Evolutionary conservation across 2,797 vertebrate species (phyloP), one percentile per base, ranked within the genome.

Genomic region (Lutjanus argentimaculatus): DNA sequence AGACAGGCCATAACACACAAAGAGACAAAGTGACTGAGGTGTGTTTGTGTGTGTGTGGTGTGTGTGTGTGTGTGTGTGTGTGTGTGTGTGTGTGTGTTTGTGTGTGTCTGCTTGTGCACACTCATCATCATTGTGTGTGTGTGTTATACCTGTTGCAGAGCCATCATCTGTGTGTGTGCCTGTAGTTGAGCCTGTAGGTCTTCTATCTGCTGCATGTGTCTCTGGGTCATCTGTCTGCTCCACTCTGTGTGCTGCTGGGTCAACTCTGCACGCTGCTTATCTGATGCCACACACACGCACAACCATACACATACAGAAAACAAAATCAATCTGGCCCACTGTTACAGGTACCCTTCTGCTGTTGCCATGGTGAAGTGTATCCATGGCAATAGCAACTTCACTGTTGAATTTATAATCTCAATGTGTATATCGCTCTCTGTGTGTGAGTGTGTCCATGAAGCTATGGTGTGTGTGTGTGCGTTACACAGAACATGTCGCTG

Each of bases 131-230:
- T 36, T 36, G 71, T 79, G 59, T 63, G 63, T 71, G 79, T 77
- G 21, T 48, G 58, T 86, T 75, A 36, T 36, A 96, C 96, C 94
- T 96, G 95, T 87, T 96, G 97, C 48, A 95, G 91, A 52, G 95
- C 96, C 94, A 96, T 97, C 91, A 95, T 91, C 64, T 95, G 93
- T 43, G 94, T 96, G 92, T 95, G 94, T 25, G 94, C 96, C 67
- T 93, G 95, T 61, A 97, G 94, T 76, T 98, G 96, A 0, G 93
- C 92, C 89, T 96, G 97, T 19, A 98, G 95, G 43, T 95, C 95
- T 68, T 97, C 97, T 72, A 97, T 93, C 92, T 98, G 97, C 93
- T 98, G 96, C 96, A 96, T 97, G 83, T 98, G 97, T 89, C 96
- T 95, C 92, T 96, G 96, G 82, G 96, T 96, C 90, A 96, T 93